Evolutionary conservation across 37 sponge, comb jelly and placozoan genomes (phyloP), one percentile per base, ranked within the genome.

Genomic region (Beroe forskalii): DNA sequence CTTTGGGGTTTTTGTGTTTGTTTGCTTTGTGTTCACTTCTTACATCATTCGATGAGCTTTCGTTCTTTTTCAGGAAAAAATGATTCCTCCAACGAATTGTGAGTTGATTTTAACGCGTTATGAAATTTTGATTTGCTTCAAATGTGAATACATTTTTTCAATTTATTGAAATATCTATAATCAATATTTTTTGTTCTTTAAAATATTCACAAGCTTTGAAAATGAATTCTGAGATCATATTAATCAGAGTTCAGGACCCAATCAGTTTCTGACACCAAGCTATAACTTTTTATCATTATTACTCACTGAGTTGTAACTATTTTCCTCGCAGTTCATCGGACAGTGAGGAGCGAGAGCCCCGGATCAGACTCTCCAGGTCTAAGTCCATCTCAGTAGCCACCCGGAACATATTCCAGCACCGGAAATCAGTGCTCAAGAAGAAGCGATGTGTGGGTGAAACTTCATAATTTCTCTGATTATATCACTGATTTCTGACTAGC

Each of bases 41-140:
- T 20, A 30, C 9, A 28, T 63, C 25, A 24, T n/a, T 30, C 66
- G 28, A 63, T 63, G 66, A 63, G 25, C 14, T 20, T 19, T 3
- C 66, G 4, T 30, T 63, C 66, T 63, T 63, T 30, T 63, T 63
- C 66, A 63, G 66, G 66, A 24, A 63, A 63, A 19, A 63, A 63
- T 63, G 66, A 63, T 19, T 63, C 66, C 66, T 63, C 66, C 23
- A 63, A 63, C 66, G 66, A 63, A 19, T 63, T 63, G 66, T 63
- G 25, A 63, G 66, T 63, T n/a, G n/a, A n/a, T n/a, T n/a, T n/a
- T n/a, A n/a, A n/a, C n/a, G n/a, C n/a, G n/a, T n/a, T n/a, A n/a
- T n/a, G n/a, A n/a, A n/a, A n/a, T n/a, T n/a, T n/a, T n/a, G n/a
- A n/a, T n/a, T n/a, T n/a, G n/a, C n/a, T n/a, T n/a, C n/a, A n/a